These are phyloP conservation scores for Mus musculus DNA, from an alignment of 2,113 vertebrate genomes.

Conservation along the genomic window GRCm39 chr11:107165501-107166000, in stretches of 20 bases:
- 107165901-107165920: no score
- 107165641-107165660: no score
- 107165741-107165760: background rate
- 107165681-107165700: background rate
- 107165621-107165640: background rate
- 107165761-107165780: no score
- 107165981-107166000: background rate
- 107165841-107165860: no score
- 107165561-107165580: background rate
- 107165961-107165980: background rate
- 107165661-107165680: background rate
- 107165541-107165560: slow-evolving; percentile 53
- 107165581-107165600: background rate
- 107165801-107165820: no score
- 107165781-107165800: no score
- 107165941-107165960: background rate
- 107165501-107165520: slow-evolving; percentile 28
- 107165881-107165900: no score
- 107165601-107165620: background rate
- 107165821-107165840: no score
- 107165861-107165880: no score
- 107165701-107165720: background rate
- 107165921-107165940: no score
- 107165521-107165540: slow-evolving; percentile 57
- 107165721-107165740: background rate